Evolutionary conservation across 2,888 invertebrate genomes (phyloP).

Genomic region (Drosophila crucigera): DNA sequence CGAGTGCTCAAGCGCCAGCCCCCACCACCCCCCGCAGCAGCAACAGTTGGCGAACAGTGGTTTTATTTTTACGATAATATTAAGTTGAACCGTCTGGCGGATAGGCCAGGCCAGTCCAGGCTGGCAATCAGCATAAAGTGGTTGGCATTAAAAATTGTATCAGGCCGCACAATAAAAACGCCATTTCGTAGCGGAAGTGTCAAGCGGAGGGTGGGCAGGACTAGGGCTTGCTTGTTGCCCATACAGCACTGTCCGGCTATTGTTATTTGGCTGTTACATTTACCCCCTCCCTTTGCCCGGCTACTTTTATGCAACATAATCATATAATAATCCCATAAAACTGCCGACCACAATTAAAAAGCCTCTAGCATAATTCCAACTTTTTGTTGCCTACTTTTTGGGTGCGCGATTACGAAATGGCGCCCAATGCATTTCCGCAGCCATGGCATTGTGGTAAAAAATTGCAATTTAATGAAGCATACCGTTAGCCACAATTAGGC

Average conservation of each 20-base stretch:
- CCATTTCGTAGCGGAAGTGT: conserved; percentile 69
- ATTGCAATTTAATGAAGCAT: conserved; percentile 78
- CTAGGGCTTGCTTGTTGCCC: background rate
- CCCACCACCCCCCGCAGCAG: conserved; percentile 43
- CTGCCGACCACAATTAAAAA: conserved; percentile 72
- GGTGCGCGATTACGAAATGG: conserved; percentile 15
- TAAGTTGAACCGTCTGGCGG: conserved; percentile 53
- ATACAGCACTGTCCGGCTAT: conserved; percentile 19
- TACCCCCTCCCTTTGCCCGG: background rate
- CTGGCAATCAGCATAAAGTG: conserved; percentile 78
- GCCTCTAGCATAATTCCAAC: conserved; percentile 53
- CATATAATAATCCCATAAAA: conserved; percentile 79
- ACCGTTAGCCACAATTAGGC: conserved; percentile 71
- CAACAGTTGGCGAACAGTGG: conserved; percentile 66
- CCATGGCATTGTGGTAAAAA: conserved; percentile 41
- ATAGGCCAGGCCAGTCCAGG: conserved; percentile 28
- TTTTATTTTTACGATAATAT: conserved; percentile 75
- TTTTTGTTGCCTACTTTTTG: conserved; percentile 57
- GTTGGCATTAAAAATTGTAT: conserved; percentile 76
- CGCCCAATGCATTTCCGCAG: conserved; percentile 63
- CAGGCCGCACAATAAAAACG: conserved; percentile 75
- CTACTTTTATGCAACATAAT: conserved; percentile 53
- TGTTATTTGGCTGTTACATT: conserved; percentile 29
- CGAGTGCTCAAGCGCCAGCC: background rate
- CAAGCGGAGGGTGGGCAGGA: conserved; percentile 24